Percentiles rank a stretch among this genome's conserved stretches.
Conservation (phyloP, 2,888 invertebrate genomes). For the Notocelia uddmanniana region DNA sequence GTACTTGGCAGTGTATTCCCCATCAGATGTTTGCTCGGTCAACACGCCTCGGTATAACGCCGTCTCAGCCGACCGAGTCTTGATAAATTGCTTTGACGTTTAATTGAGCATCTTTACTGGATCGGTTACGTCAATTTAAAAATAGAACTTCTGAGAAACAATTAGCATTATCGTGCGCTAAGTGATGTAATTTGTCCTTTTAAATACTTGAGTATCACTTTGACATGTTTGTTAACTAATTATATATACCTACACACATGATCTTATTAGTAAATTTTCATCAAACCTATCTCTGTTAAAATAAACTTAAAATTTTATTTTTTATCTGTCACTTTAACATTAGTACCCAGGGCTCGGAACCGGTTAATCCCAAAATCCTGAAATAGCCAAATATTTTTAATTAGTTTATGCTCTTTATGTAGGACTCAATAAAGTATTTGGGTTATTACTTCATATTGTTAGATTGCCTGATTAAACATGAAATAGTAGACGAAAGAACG, state of each 20-base stretch:
- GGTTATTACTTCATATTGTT: too few relatives aligned
- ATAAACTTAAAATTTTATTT: too few relatives aligned
- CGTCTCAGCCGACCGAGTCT: slow-evolving; percentile 58
- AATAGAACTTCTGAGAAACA: slow-evolving; percentile 52
- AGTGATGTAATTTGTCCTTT: slow-evolving; percentile 15
- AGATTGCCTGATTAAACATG: too few relatives aligned
- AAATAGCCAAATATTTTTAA: too few relatives aligned
- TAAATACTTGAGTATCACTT: background rate
- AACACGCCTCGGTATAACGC: slow-evolving; percentile 60
- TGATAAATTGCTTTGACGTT: slow-evolving; percentile 65
- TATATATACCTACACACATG: background rate
- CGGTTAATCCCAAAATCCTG: too few relatives aligned
- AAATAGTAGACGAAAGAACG: too few relatives aligned
- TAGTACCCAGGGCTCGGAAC: too few relatives aligned
- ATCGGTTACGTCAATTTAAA: slow-evolving; percentile 49
- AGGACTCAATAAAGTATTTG: too few relatives aligned
- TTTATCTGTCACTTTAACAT: too few relatives aligned
- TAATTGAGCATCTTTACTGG: slow-evolving; percentile 54
- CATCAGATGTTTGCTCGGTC: slow-evolving; percentile 72
- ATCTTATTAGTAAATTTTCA: too few relatives aligned
- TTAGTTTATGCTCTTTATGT: too few relatives aligned
- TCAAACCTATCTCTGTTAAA: too few relatives aligned
- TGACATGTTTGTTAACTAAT: background rate
- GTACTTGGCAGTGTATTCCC: slow-evolving; percentile 47
- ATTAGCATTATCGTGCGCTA: slow-evolving; percentile 52